Base-by-base conservation (phyloP, 1,140 invertebrate genomes). In the Dinoponera quadriceps region DNA sequence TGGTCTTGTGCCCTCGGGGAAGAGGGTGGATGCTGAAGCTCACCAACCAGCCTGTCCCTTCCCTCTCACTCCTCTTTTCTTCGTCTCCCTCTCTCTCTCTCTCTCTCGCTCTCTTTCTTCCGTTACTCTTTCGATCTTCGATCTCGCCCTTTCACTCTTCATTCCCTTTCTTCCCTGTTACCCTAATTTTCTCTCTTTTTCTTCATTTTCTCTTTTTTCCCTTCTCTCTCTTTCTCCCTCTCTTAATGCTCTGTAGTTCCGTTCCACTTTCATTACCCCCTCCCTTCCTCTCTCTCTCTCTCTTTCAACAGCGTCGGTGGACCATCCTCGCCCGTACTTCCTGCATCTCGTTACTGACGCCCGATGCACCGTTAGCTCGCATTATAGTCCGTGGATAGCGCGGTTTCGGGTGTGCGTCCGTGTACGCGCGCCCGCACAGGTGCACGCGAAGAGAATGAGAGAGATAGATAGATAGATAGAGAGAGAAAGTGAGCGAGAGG, bases 291-390 rank as follows among this genome's bases (percentile, higher is more conserved):
- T 13, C 38, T n/a, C n/a, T 62, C 59, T 49, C 44, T 54, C 27
- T 33, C 48, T 66, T 0, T 22, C 20, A 25, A 38, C 54, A 57
- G 27, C 27, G 18, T 73, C 27, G 68, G 49, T 63, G 60, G 68
- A 71, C 54, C 44, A 29, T 65, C 81, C 83, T 71, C 69, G 85
- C 86, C 88, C 89, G 91, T 85, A 93, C 91, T 94, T 93, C 91
- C 91, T 92, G 91, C 92, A 92, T 94, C 92, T 94, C 91, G 91
- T 93, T 94, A 93, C 85, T 91, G 90, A 92, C 89, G 91, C 86
- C 87, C 86, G 89, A 88, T 88, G 91, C 90, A 93, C 86, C 87
- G 88, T 85, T 92, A 88, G 87, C 83, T 88, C 85, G 89, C 88
- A 91, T 92, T 91, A 91, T 92, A 86, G 86, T 89, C 72, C 72